Evolutionary conservation across 2,113 vertebrate species (phyloP), one percentile per base, ranked within the genome.

Genomic region (Poecile atricapillus): DNA sequence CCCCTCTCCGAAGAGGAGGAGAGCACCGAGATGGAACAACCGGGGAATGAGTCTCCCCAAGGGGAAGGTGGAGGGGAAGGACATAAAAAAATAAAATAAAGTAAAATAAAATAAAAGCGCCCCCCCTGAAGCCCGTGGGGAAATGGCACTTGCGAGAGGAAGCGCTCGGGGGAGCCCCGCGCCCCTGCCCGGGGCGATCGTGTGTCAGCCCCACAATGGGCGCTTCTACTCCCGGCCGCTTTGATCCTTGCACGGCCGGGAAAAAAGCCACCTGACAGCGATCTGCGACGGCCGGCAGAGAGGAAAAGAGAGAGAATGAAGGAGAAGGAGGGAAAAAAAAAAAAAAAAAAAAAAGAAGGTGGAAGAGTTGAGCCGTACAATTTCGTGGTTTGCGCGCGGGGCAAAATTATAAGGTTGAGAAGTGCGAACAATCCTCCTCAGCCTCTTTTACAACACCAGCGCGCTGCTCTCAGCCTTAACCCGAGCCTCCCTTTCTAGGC

Each of bases 251-350:
- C 65, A 41, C 44, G 75, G 58, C 70, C 70, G 84, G 92, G 90
- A 23, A 71, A 92, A 88, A 94, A 92, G 68, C 3, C 95, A 98
- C 97, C 95, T 96, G 96, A 97, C 96, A 87, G 92, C 37, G 95
- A 97, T 93, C 79, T 49, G 77, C 56, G 68, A 83, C 44, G 73
- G 69, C 47, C 78, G 73, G 70, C 65, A 74, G 43, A 11, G 37
- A 5, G 25, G 5, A 27, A 53, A 49, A 21, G 8, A 49, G 16
- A 13, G 68, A 62, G 31, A 33, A 53, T 22, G 17, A 31, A 44
- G 9, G 14, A 3, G 4, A 30, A 37, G 39, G 39, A 39, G 39
- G 39, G 5, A 23, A 22, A 68, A 31, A 13, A 4, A 5, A 6
- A 13, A 10, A 13, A 27, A 20, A 28, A 70, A 50, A 23, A 43